Evolutionary conservation across 2,113 vertebrate species (phyloP).

Genomic region (Plecturocebus donacophilus): DNA sequence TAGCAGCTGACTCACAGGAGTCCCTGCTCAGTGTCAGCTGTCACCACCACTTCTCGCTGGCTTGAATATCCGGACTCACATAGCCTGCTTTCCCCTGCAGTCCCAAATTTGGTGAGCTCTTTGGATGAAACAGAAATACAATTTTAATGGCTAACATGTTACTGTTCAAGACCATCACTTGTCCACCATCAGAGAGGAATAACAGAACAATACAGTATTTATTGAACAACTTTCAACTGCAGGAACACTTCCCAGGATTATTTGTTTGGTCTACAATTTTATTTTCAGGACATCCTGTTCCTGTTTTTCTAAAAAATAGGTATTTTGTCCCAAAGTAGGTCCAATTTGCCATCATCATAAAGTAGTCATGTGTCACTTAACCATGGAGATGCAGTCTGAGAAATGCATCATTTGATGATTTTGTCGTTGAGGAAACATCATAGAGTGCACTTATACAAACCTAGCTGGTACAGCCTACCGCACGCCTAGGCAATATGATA

Average conservation of each 20-base stretch:
- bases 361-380: neutral
- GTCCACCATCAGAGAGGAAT: neutral
- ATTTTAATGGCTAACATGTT: neutral
- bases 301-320: neutral
- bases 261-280: neutral
- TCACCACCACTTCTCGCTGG: slow-evolving; percentile 36
- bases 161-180: neutral
- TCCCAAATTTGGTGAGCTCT: slow-evolving; percentile 20
- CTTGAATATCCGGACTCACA: neutral
- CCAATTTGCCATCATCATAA: neutral
- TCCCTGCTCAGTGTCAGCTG: slow-evolving; percentile 47
- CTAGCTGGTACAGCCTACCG: neutral
- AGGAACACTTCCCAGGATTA: neutral
- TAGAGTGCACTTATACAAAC: neutral
- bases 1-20: slow-evolving; percentile 24
- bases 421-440: neutral
- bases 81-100: neutral
- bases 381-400: neutral
- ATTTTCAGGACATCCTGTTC: neutral
- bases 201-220: neutral
- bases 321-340: neutral
- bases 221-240: neutral
- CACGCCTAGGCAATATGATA: neutral
- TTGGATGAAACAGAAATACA: slow-evolving; percentile 4
- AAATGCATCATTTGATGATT: neutral